Evolutionary conservation across 2,797 vertebrate species (phyloP).

Genomic region (Xenops minutus): DNA sequence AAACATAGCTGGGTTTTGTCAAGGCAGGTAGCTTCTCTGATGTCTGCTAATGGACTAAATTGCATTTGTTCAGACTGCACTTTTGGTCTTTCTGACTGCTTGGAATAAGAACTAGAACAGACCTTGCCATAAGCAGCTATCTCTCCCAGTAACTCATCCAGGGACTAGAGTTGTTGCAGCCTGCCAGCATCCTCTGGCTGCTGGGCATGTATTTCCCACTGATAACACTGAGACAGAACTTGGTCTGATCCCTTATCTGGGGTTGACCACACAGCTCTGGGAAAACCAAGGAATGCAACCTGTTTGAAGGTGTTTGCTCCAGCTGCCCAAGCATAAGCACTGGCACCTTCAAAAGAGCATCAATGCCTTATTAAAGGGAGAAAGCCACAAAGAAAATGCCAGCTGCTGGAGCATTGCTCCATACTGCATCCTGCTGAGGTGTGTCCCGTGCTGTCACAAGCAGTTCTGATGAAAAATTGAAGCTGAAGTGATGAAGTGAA

Average conservation of each 20-base stretch:
- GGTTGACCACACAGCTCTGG: neutral
- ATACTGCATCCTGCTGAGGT: neutral
- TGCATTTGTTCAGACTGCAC: neutral
- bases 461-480: neutral
- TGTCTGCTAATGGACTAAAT: conserved; percentile 12
- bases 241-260: neutral
- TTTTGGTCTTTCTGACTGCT: neutral
- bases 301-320: neutral
- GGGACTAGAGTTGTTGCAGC: neutral
- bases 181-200: neutral
- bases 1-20: conserved; percentile 13
- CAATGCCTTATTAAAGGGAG: neutral
- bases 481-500: conserved; percentile 2
- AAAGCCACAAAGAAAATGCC: neutral
- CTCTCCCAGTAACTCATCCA: neutral
- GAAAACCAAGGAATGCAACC: neutral
- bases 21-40: conserved; percentile 42
- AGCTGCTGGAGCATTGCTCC: neutral
- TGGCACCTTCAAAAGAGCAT: neutral
- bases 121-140: neutral
- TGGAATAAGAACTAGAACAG: neutral
- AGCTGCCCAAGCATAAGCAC: neutral
- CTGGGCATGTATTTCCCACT: neutral
- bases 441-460: neutral
- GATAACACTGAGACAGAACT: neutral